Evolutionary conservation across 1,140 invertebrate genomes (phyloP).

Genomic region (Dendrolimus kikuchii): DNA sequence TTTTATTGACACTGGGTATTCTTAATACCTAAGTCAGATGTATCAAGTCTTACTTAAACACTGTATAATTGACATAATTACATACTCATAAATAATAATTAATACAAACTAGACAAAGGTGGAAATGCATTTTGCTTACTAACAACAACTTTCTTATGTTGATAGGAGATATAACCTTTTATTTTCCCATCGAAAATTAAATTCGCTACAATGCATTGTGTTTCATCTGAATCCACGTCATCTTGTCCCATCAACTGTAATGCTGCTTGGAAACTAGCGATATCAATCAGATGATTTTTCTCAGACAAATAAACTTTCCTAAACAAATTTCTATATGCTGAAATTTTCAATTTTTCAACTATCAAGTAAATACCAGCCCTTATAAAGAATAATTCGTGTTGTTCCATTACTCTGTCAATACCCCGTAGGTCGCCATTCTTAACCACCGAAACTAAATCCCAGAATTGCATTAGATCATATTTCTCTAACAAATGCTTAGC

Average conservation of each 20-base stretch:
- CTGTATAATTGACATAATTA: neutral
- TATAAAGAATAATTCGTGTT: constrained; percentile 94
- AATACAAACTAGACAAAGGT: constrained; percentile 73
- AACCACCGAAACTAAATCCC: constrained; percentile 89
- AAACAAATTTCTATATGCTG: constrained; percentile 96
- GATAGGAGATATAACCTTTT: constrained; percentile 97
- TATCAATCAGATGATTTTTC: constrained; percentile 92
- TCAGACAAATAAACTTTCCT: constrained; percentile 93
- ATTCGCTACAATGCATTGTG: constrained; percentile 96
- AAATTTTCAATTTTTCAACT: constrained; percentile 95
- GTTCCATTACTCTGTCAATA: constrained; percentile 89
- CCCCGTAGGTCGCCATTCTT: constrained; percentile 90
- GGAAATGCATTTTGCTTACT: constrained; percentile 98
- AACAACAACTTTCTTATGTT: constrained; percentile 97
- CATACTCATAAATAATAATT: constrained; percentile 14
- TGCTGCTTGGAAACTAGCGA: constrained; percentile 86
- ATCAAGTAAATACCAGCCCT: constrained; percentile 96
- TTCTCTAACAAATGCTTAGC: constrained; percentile 84
- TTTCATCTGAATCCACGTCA: constrained; percentile 94
- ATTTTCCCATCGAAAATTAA: constrained; percentile 96
- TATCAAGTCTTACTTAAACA: too few species aligned
- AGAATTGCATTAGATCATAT: constrained; percentile 93
- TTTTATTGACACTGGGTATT: too few species aligned
- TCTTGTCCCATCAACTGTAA: constrained; percentile 86
- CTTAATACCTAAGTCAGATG: too few species aligned